These are phyloP conservation scores for Proteles cristata DNA, from an alignment of 2,113 vertebrate species.

Conservation along the genomic window DNA sequence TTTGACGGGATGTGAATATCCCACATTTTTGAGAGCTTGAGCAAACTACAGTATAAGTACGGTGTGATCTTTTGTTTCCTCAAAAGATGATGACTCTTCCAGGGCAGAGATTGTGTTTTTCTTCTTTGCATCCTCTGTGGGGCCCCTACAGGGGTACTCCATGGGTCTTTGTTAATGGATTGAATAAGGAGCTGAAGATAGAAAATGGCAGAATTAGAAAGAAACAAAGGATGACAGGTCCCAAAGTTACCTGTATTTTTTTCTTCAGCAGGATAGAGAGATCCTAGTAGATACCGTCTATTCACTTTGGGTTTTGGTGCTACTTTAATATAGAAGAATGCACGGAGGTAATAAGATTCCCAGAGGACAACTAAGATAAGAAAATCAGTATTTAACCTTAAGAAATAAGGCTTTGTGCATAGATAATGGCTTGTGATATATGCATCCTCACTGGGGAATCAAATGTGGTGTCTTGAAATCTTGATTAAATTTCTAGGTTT, in stretches of 20 bases:
- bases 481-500: conserved; percentile 43
- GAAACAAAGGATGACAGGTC: neutral
- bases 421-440: neutral
- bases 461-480: conserved; percentile 31
- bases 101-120: neutral
- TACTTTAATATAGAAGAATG: neutral
- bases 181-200: neutral
- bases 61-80: neutral
- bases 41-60: neutral
- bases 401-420: neutral
- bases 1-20: neutral
- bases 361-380: neutral
- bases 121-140: neutral
- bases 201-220: conserved; percentile 35
- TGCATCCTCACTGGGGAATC: neutral
- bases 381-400: conserved; percentile 25
- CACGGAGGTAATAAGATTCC: neutral
- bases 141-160: neutral
- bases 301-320: neutral
- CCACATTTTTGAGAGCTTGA: neutral
- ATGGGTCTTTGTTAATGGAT: neutral
- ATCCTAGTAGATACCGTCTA: neutral
- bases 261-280: conserved; percentile 30
- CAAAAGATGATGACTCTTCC: neutral
- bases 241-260: neutral